A percentile compares a stretch with the other conserved stretches of the same genome.
These are phyloP conservation scores for Cryptotis parvus DNA, from an alignment of 2,113 vertebrate genomes.

Conservation along the genomic window DNA sequence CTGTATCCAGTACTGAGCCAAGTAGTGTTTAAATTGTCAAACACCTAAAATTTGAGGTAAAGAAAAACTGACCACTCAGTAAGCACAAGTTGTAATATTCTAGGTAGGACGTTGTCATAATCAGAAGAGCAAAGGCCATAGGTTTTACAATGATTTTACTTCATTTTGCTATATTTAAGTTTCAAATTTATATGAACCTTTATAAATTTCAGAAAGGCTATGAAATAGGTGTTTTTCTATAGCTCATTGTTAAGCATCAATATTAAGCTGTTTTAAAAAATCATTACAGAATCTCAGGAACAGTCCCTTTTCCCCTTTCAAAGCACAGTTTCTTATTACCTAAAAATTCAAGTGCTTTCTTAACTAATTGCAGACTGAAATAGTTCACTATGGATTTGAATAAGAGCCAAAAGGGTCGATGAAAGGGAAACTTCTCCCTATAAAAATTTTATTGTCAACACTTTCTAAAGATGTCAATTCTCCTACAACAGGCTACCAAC, in stretches of 20 bases:
- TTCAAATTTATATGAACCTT: slow-evolving; percentile 54
- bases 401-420: slow-evolving; percentile 21
- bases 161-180: neutral
- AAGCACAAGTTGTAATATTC: slow-evolving; percentile 73
- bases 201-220: slow-evolving; percentile 53
- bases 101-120: slow-evolving; percentile 68
- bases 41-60: slow-evolving; percentile 77
- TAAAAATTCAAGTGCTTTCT: slow-evolving; percentile 65
- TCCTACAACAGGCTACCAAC: slow-evolving; percentile 52
- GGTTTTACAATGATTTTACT: slow-evolving; percentile 50
- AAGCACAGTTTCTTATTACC: slow-evolving; percentile 63
- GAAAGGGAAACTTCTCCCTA: slow-evolving; percentile 53
- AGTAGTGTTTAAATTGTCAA: slow-evolving; percentile 84
- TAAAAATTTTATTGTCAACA: slow-evolving; percentile 74
- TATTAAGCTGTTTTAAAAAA: slow-evolving; percentile 58
- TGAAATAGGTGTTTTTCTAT: neutral
- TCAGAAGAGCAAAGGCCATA: slow-evolving; percentile 53
- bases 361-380: slow-evolving; percentile 46
- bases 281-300: neutral
- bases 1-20: slow-evolving; percentile 77
- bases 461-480: slow-evolving; percentile 62
- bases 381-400: slow-evolving; percentile 73
- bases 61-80: slow-evolving; percentile 80
- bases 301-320: neutral
- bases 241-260: neutral